A percentile compares a stretch with the other conserved stretches of the same genome.
Conservation (phyloP, 2,797 vertebrate genomes). For the Apogon hyalosoma region DNA sequence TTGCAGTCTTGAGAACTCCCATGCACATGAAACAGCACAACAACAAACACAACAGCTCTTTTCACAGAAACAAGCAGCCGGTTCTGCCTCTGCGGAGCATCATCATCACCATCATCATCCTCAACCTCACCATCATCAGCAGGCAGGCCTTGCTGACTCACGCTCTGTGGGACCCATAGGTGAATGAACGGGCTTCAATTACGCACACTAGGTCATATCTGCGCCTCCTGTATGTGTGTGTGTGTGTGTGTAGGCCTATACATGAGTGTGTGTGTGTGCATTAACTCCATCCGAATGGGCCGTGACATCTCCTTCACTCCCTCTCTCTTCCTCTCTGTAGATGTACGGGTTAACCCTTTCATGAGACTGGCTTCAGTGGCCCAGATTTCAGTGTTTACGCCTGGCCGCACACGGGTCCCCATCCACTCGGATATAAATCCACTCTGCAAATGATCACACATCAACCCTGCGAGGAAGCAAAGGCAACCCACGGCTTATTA, state of each 20-base stretch:
- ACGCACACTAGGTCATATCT: slow-evolving; percentile 54
- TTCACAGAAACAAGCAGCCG: slow-evolving; percentile 41
- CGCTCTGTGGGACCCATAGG: slow-evolving; percentile 40
- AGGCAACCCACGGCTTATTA: slow-evolving; percentile 24
- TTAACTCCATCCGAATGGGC: slow-evolving; percentile 25
- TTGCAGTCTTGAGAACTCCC: slow-evolving; percentile 10
- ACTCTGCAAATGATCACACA: slow-evolving; percentile 54
- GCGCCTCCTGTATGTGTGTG: slow-evolving; percentile 21
- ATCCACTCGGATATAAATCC: slow-evolving; percentile 20
- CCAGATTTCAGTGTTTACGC: slow-evolving; percentile 52
- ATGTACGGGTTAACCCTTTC: slow-evolving; percentile 46
- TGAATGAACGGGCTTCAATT: slow-evolving; percentile 57
- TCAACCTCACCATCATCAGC: slow-evolving; percentile 20
- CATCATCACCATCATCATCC: slow-evolving; percentile 28
- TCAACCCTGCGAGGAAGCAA: slow-evolving; percentile 21
- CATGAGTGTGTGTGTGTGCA: slow-evolving; percentile 13
- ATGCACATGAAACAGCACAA: slow-evolving; percentile 30
- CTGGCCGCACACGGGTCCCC: slow-evolving; percentile 48
- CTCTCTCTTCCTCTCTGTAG: neutral
- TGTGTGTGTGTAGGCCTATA: no score
- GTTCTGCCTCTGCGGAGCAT: slow-evolving; percentile 34
- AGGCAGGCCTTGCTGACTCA: slow-evolving; percentile 77
- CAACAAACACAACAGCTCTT: slow-evolving; percentile 37
- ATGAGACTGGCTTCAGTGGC: slow-evolving; percentile 43
- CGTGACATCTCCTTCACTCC: slow-evolving; percentile 19